phyloP scores from a whole-genome alignment of 2,888 invertebrate species.

The Drosophila subsilvestris region DNA sequence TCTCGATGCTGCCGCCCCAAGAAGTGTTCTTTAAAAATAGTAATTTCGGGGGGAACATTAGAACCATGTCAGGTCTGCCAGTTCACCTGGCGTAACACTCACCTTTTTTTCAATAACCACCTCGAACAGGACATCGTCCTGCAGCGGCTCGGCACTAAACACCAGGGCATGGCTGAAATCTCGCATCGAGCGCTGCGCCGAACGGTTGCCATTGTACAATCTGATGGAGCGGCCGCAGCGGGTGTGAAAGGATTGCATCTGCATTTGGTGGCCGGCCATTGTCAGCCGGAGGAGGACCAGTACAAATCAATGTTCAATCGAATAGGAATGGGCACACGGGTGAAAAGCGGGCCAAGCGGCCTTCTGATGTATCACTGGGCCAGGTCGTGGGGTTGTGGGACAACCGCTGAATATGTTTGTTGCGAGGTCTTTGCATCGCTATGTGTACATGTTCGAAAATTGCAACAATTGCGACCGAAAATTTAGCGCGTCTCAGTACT shows the following conservation, averaged over 20 bases:
- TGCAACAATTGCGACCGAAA: no score
- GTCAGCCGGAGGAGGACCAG: background rate
- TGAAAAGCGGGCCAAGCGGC: slow-evolving; percentile 2
- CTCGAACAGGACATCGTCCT: slow-evolving; percentile 93
- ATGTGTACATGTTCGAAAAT: slow-evolving; percentile 19
- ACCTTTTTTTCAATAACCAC: slow-evolving; percentile 95
- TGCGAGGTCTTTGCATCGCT: slow-evolving; percentile 13
- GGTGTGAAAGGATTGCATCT: slow-evolving; percentile 76
- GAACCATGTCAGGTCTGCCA: background rate
- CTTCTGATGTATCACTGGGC: background rate
- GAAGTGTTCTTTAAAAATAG: slow-evolving; percentile 89
- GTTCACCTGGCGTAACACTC: slow-evolving; percentile 54
- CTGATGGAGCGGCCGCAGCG: slow-evolving; percentile 94
- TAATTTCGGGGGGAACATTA: slow-evolving; percentile 7
- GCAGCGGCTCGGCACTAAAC: slow-evolving; percentile 91
- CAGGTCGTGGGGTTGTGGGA: background rate
- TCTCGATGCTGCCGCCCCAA: slow-evolving; percentile 91
- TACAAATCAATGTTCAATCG: slow-evolving; percentile 38
- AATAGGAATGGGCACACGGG: slow-evolving; percentile 4
- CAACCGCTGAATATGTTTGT: slow-evolving; percentile 1
- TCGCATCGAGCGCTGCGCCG: slow-evolving; percentile 91
- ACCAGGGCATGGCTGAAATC: slow-evolving; percentile 96
- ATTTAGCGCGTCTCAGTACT: no score
- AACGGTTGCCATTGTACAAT: slow-evolving; percentile 92
- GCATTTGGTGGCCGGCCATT: slow-evolving; percentile 51